These are phyloP conservation scores for Rostratula benghalensis DNA, from an alignment of 2,113 vertebrate genomes.

Conservation along the genomic window DNA sequence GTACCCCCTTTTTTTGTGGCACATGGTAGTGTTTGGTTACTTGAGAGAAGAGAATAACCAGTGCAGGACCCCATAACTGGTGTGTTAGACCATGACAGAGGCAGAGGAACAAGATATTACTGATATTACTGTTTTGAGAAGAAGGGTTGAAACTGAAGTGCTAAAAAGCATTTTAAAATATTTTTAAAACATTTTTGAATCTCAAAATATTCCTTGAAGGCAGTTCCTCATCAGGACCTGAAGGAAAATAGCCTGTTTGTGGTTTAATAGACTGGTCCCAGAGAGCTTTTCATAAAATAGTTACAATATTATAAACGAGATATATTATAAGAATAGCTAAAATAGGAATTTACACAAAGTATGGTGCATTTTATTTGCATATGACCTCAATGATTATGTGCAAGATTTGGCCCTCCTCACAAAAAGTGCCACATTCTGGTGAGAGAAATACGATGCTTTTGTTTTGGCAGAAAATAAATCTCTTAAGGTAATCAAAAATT, in stretches of 20 bases:
- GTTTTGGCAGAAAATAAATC: slow-evolving; percentile 69
- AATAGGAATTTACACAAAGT: slow-evolving; percentile 51
- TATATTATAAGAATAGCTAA: slow-evolving; percentile 37
- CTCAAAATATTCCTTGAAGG: slow-evolving; percentile 17
- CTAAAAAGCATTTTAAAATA: neutral
- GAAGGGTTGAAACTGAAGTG: neutral
- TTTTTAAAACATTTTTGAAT: neutral
- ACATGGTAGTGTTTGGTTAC: rapidly evolving
- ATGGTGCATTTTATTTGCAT: slow-evolving; percentile 67
- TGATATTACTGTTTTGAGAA: neutral
- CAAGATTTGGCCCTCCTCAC: slow-evolving; percentile 64
- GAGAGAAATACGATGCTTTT: slow-evolving; percentile 55
- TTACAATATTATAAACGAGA: slow-evolving; percentile 37
- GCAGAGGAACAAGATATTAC: neutral
- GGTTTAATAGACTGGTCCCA: slow-evolving; percentile 22
- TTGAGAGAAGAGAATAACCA: neutral
- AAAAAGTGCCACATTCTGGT: slow-evolving; percentile 57
- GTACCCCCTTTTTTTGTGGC: neutral
- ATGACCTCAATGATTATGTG: slow-evolving; percentile 74
- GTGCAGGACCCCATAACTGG: neutral
- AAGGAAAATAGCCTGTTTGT: neutral
- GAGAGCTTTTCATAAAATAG: slow-evolving; percentile 23
- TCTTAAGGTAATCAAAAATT: slow-evolving; percentile 64
- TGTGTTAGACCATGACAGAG: neutral
- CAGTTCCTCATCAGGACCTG: slow-evolving; percentile 19